Evolutionary conservation across 2,797 vertebrate species (phyloP).

Genomic region (Propithecus perrieri): DNA sequence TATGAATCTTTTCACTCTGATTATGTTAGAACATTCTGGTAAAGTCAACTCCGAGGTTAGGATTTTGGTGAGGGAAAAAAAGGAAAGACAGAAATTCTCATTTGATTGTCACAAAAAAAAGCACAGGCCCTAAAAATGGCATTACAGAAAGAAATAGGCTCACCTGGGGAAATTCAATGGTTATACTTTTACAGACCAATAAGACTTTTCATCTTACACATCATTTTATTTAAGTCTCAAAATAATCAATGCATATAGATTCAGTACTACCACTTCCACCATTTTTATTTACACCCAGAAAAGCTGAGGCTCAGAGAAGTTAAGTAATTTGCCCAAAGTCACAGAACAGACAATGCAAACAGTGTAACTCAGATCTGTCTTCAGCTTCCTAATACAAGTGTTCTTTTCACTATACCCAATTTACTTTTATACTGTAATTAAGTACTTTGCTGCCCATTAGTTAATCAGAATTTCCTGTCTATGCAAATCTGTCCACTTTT

Average conservation of each 20-base stretch:
- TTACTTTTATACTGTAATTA: background rate
- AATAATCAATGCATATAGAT: background rate
- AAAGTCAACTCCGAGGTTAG: background rate
- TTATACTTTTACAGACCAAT: background rate
- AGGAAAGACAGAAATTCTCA: constrained; percentile 16
- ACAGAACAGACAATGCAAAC: background rate
- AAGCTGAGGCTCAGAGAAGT: background rate
- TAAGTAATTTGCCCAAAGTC: background rate
- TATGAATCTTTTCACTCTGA: background rate
- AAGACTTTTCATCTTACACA: background rate
- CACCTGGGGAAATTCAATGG: background rate
- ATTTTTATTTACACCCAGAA: background rate
- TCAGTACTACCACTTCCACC: background rate
- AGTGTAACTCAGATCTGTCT: background rate
- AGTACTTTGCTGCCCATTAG: background rate
- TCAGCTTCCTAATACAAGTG: background rate
- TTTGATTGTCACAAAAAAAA: constrained; percentile 51
- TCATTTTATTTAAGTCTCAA: constrained; percentile 17
- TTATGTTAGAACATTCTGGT: background rate
- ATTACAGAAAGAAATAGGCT: background rate
- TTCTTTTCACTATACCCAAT: background rate
- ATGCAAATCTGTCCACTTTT: background rate
- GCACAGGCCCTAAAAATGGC: background rate
- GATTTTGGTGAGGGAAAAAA: background rate
- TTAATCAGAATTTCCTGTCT: constrained; percentile 32